Evolutionary conservation across 2,888 invertebrate species (phyloP).

Genomic region (Volucella bombylans): DNA sequence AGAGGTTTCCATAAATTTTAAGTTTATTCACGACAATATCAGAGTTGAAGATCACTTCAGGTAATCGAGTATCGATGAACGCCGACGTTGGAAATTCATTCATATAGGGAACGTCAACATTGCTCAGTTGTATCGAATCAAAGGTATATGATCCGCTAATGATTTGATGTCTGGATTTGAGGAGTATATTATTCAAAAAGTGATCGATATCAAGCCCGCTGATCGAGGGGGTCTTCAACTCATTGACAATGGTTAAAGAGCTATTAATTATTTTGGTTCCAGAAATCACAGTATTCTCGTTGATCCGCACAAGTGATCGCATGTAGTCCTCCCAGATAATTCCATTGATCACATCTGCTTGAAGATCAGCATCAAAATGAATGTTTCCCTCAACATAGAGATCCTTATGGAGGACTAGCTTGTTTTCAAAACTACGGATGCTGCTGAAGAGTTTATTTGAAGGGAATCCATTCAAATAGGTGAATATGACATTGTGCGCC

Average conservation of each 20-base stretch:
- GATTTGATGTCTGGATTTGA: slow-evolving; percentile 76
- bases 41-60: slow-evolving; percentile 73
- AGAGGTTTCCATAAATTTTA: slow-evolving; percentile 75
- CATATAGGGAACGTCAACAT: slow-evolving; percentile 77
- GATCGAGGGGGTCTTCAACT: slow-evolving; percentile 73
- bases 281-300: slow-evolving; percentile 75
- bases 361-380: slow-evolving; percentile 76
- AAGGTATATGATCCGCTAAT: slow-evolving; percentile 78
- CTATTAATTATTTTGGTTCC: slow-evolving; percentile 76
- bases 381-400: slow-evolving; percentile 79
- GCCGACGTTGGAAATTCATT: slow-evolving; percentile 75
- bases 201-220: slow-evolving; percentile 76
- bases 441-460: slow-evolving; percentile 77
- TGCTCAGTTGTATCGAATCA: slow-evolving; percentile 69
- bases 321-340: slow-evolving; percentile 77
- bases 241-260: slow-evolving; percentile 75
- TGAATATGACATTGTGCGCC: slow-evolving; percentile 76
- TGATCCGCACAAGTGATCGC: slow-evolving; percentile 73
- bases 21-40: slow-evolving; percentile 76
- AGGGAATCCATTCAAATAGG: slow-evolving; percentile 78
- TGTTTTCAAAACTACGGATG: slow-evolving; percentile 58
- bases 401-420: slow-evolving; percentile 78
- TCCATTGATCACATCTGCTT: slow-evolving; percentile 76
- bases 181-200: slow-evolving; percentile 77
- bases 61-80: slow-evolving; percentile 76